Percentiles rank a stretch among this genome's conserved stretches.
These are phyloP conservation scores for Psittacula derbiana DNA, from an alignment of 2,797 vertebrate genomes.

Conservation along the genomic window DNA sequence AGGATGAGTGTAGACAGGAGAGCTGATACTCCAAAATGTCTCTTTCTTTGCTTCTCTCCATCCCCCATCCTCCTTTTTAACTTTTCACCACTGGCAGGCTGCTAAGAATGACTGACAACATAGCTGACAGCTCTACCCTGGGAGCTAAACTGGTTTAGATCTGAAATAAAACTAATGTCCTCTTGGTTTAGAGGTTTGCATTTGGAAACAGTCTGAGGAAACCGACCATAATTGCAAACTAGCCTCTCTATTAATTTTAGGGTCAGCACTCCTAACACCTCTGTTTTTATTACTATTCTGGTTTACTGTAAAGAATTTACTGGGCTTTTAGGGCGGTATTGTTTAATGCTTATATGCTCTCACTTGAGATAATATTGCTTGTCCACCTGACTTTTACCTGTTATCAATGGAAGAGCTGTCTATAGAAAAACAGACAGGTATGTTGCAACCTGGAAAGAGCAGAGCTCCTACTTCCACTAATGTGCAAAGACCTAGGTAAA, in stretches of 20 bases:
- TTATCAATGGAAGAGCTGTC: background rate
- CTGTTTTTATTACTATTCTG: background rate
- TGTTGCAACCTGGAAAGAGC: background rate
- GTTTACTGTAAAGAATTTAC: background rate
- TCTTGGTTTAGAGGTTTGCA: background rate
- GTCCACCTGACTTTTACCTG: background rate
- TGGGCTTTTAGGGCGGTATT: background rate
- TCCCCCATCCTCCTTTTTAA: background rate
- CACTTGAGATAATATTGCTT: background rate
- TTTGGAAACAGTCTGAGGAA: conserved; percentile 8
- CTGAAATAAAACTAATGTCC: conserved; percentile 15
- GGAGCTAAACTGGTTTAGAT: conserved; percentile 35
- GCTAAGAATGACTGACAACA: background rate
- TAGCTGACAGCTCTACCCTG: background rate
- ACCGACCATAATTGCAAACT: background rate
- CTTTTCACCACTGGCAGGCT: background rate
- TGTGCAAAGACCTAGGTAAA: background rate
- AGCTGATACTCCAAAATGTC: background rate
- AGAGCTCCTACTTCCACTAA: background rate
- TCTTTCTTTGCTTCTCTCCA: background rate
- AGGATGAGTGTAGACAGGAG: background rate
- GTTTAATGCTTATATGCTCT: background rate
- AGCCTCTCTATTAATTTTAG: background rate
- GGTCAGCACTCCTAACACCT: background rate
- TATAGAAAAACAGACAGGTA: background rate